Percentiles rank a stretch among this genome's conserved stretches.
phyloP scores from a whole-genome alignment of 1,140 invertebrate genomes.

The Brachionus plicatilis region DNA sequence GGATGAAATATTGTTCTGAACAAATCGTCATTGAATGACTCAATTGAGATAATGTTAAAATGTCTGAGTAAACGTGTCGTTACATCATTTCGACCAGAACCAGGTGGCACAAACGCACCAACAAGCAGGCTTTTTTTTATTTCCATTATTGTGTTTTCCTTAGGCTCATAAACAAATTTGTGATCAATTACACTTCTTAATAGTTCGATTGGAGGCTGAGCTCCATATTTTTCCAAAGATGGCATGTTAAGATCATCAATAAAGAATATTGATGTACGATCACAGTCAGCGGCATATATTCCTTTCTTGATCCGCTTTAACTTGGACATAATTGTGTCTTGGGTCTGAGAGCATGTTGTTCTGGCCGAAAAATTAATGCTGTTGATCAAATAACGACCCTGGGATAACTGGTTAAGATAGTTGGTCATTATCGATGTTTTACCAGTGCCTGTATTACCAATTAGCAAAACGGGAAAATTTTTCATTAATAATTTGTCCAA shows the following conservation, averaged over 20 bases:
- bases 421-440: conserved; percentile 55
- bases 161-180: conserved; percentile 46
- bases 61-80: conserved; percentile 53
- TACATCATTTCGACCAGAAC: conserved; percentile 53
- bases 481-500: conserved; percentile 47
- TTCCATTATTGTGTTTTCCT: conserved; percentile 51
- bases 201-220: conserved; percentile 55
- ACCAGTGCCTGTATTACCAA: conserved; percentile 52
- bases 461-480: conserved; percentile 50
- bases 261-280: conserved; percentile 53
- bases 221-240: conserved; percentile 55
- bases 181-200: conserved; percentile 56
- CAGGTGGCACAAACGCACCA: conserved; percentile 54
- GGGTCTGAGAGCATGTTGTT: conserved; percentile 54
- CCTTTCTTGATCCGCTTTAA: conserved; percentile 50
- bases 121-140: conserved; percentile 53
- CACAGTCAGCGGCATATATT: conserved; percentile 50
- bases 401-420: conserved; percentile 50
- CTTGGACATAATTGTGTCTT: conserved; percentile 55
- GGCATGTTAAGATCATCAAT: conserved; percentile 58
- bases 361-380: conserved; percentile 56
- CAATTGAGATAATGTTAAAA: conserved; percentile 15
- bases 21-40: conserved; percentile 31
- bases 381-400: conserved; percentile 52
- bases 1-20: conserved; percentile 13